Base-by-base conservation (phyloP, 64 coral and sea anemone species). In the Pachyseris speciosa region DNA sequence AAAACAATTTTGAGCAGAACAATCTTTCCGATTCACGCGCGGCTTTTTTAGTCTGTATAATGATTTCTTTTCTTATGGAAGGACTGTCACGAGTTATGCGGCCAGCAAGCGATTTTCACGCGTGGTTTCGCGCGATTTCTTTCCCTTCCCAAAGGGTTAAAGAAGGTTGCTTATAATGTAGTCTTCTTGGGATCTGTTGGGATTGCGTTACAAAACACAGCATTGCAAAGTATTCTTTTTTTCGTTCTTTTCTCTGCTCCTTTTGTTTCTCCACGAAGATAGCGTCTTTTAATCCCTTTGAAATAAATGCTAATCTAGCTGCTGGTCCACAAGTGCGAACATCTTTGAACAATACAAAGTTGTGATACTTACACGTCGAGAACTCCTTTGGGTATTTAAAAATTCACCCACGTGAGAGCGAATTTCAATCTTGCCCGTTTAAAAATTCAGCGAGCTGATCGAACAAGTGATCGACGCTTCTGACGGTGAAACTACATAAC, bases 301-400 rank as follows among this genome's bases (percentile, higher is more conserved):
- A 6, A 51, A 32, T 30, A 19, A 51, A 33, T 80, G 51, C 77
- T 40, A 61, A 61, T 60, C 6, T 39, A 10, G 38, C 31, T 39
- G 34, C 58, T 39, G 27, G 52, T 52, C 2, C 22, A 1, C 17
- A 58, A 61, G 77, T 61, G 48, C 52, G 28, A 81, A 53, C 8
- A 74, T 61, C 51, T 81, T 63, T 81, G 77, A 63, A 81, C 77
- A 81, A 81, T 81, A 81, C 77, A 81, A 81, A 61, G 19, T 81
- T 81, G 77, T 32, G 51, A 81, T 22, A 11, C 3, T 36, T 33
- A 37, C 50, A 58, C 48, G 50, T 76, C 26, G 28, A 37, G 2
- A 81, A 12, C 6, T 81, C 77, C 77, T 36, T 39, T 39, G 77
- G 77, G 77, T 36, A 81, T 81, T 60, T 10, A 60, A 80, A 58